Conservation (phyloP, 2,888 invertebrate genomes). For the Phalangium opilio region DNA sequence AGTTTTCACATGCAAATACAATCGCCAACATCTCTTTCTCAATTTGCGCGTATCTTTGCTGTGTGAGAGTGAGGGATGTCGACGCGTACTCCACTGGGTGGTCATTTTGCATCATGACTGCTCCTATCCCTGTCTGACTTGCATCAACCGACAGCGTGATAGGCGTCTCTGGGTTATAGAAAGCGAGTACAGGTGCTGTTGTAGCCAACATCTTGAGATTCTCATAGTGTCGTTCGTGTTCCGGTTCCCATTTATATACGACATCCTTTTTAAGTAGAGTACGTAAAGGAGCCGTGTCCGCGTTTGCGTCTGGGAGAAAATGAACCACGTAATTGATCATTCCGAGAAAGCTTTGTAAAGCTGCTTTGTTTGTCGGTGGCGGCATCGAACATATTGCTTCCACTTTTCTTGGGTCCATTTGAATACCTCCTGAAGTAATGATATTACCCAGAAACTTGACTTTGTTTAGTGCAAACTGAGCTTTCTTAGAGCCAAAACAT, state of each 20-base stretch:
- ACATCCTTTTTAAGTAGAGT: background rate
- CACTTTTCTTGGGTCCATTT: slow-evolving; percentile 2
- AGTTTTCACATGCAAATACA: too few relatives aligned
- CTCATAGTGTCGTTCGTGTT: too few relatives aligned
- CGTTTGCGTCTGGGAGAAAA: background rate
- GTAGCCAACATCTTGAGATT: slow-evolving; percentile 24
- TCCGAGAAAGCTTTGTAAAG: slow-evolving; percentile 4
- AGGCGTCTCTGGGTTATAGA: slow-evolving; percentile 23
- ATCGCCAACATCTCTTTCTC: slow-evolving; percentile 25
- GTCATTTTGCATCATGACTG: slow-evolving; percentile 24
- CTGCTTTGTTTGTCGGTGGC: slow-evolving; percentile 2
- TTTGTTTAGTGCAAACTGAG: slow-evolving; percentile 1
- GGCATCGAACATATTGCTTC: slow-evolving; percentile 1
- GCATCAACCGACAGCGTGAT: slow-evolving; percentile 25
- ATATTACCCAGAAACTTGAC: slow-evolving; percentile 6
- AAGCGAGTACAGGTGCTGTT: slow-evolving; percentile 23
- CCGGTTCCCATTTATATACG: slow-evolving; percentile 2
- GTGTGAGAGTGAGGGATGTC: slow-evolving; percentile 24
- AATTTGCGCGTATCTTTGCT: slow-evolving; percentile 28
- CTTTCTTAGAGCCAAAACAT: slow-evolving; percentile 1
- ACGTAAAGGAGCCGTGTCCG: background rate
- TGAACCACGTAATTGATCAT: slow-evolving; percentile 3
- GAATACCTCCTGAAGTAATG: slow-evolving; percentile 2
- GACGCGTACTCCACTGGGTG: slow-evolving; percentile 28
- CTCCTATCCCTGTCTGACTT: slow-evolving; percentile 26